These are phyloP conservation scores for Oikopleura albicans DNA, from an alignment of 23 tunicate species.

Conservation along the genomic window DNA sequence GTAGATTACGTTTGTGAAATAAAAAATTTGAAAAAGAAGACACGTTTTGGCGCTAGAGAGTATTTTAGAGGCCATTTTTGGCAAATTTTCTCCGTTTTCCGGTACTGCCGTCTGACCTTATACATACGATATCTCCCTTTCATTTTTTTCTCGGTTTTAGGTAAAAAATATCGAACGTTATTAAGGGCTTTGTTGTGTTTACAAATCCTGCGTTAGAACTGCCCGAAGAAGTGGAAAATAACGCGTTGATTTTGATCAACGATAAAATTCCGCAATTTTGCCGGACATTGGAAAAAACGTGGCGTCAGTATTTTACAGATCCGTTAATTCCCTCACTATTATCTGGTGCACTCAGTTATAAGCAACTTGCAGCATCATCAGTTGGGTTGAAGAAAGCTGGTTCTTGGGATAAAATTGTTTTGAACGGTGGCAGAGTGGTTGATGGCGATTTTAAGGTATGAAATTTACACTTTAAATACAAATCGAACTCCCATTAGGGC, in stretches of 20 bases:
- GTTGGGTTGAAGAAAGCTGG: not conserved
- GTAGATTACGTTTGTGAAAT: no score
- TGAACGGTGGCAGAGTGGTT: not conserved
- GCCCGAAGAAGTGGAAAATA: not conserved
- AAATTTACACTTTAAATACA: no score
- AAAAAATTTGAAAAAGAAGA: no score
- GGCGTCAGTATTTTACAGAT: not conserved
- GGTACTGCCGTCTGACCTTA: no score
- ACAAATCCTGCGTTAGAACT: not conserved
- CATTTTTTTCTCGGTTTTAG: no score
- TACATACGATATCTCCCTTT: no score
- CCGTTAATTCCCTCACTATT: not conserved
- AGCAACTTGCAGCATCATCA: not conserved
- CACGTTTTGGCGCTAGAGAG: no score
- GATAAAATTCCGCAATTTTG: not conserved
- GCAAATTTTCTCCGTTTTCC: no score
- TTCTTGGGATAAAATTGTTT: not conserved
- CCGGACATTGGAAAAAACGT: not conserved
- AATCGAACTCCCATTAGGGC: no score
- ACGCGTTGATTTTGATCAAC: not conserved
- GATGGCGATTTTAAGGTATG: constrained; percentile 11
- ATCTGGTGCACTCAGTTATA: not conserved
- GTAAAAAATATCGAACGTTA: no score
- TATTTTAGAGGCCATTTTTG: no score
- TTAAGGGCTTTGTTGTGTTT: not conserved